phyloP scores from a whole-genome alignment of 2,113 vertebrate species.

The Forbesichthys agassizii region DNA sequence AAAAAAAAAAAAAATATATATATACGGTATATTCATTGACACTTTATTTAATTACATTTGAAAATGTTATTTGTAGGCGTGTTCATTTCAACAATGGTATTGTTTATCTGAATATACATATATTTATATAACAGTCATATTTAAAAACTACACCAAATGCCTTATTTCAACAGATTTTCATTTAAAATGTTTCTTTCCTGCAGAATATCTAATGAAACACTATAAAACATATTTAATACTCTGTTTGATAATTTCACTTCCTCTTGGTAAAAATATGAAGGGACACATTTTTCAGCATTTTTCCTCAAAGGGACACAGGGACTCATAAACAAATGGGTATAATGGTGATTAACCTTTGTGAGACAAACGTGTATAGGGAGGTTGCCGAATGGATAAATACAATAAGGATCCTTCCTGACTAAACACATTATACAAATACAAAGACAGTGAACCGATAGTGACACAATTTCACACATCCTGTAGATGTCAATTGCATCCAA shows the following conservation, averaged over 20 bases:
- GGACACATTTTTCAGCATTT: conserved; percentile 2
- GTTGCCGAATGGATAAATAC: not conserved
- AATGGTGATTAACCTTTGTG: conserved; percentile 4
- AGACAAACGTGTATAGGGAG: not conserved
- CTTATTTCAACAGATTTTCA: conserved; percentile 35
- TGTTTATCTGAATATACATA: conserved; percentile 65
- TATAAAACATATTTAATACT: not conserved
- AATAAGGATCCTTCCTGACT: not conserved
- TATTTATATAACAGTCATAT: conserved; percentile 67
- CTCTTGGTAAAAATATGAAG: conserved; percentile 8
- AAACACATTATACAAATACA: not conserved
- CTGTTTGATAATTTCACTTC: not conserved
- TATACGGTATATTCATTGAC: conserved; percentile 21
- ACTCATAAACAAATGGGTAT: not conserved
- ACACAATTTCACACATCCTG: conserved; percentile 13
- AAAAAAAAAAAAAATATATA: not conserved
- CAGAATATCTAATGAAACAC: not conserved
- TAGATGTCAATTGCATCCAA: conserved; percentile 2
- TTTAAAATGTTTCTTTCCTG: conserved; percentile 33
- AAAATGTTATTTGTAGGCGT: conserved; percentile 63
- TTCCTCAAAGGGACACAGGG: conserved; percentile 6
- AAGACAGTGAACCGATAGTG: not conserved
- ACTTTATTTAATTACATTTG: conserved; percentile 57
- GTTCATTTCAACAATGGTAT: conserved; percentile 54
- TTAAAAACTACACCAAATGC: conserved; percentile 44